Conservation (phyloP, 92 coral and sea anemone genomes). For the Epizoanthus rinbou region DNA sequence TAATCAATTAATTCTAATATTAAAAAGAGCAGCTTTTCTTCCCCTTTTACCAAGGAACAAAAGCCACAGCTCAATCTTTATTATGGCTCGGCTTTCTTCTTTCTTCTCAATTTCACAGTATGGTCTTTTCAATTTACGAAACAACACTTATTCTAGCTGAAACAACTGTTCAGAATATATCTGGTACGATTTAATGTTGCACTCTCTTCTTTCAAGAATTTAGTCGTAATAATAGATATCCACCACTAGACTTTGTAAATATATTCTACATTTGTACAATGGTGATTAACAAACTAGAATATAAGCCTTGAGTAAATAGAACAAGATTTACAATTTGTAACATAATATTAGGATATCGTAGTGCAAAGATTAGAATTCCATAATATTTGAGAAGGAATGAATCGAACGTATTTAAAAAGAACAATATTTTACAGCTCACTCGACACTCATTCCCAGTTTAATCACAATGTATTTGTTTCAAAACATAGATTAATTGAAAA, state of each 20-base stretch:
- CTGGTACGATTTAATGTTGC: background rate
- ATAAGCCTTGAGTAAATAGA: background rate
- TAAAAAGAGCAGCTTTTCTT: slow-evolving; percentile 5
- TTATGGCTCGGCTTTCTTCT: background rate
- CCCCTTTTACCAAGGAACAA: background rate
- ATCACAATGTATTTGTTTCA: too few species aligned
- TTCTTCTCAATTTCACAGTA: background rate
- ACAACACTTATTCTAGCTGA: background rate
- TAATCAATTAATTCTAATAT: background rate
- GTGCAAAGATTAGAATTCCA: background rate
- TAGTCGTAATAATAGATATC: background rate
- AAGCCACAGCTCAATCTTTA: background rate
- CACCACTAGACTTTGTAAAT: background rate
- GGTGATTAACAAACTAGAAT: background rate
- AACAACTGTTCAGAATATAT: background rate
- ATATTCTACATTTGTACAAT: slow-evolving; percentile 1
- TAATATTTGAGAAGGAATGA: background rate
- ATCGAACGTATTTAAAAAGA: too few species aligned
- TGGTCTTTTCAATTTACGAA: background rate
- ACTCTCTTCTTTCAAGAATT: too few species aligned
- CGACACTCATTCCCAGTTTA: too few species aligned
- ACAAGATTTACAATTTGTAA: background rate
- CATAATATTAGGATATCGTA: background rate
- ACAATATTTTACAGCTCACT: too few species aligned
- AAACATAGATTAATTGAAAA: too few species aligned